Evolutionary conservation across 2,888 invertebrate genomes (phyloP).

Genomic region (Cistogaster globosa): DNA sequence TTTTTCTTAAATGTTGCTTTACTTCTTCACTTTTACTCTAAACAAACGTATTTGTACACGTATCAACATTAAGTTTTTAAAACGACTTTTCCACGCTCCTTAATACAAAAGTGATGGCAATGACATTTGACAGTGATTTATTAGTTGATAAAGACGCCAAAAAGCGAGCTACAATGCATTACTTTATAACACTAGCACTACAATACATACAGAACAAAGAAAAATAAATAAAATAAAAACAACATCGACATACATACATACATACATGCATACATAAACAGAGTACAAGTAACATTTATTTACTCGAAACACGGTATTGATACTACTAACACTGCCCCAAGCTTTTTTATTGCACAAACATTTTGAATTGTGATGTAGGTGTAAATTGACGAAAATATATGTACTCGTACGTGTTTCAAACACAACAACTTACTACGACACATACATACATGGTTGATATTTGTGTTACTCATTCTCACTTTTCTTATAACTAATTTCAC

Average conservation of each 20-base stretch:
- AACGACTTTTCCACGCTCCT: slow-evolving; percentile 63
- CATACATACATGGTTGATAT: too few relatives aligned
- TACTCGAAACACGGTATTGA: slow-evolving; percentile 29
- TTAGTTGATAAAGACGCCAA: slow-evolving; percentile 79
- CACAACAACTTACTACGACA: too few relatives aligned
- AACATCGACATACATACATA: neutral
- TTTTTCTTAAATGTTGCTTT: slow-evolving; percentile 19
- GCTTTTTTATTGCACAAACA: neutral
- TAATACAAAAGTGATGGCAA: slow-evolving; percentile 77
- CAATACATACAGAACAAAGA: neutral
- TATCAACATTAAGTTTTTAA: slow-evolving; percentile 63
- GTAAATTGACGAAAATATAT: too few relatives aligned
- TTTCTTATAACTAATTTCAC: slow-evolving; percentile 33
- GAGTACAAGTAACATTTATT: slow-evolving; percentile 60
- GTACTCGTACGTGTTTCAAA: too few relatives aligned
- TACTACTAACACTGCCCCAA: slow-evolving; percentile 23
- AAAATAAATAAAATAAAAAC: neutral
- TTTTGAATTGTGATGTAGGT: too few relatives aligned
- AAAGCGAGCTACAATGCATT: slow-evolving; percentile 76
- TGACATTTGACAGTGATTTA: slow-evolving; percentile 83
- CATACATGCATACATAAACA: slow-evolving; percentile 12
- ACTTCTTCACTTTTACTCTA: slow-evolving; percentile 47
- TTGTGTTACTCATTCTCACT: slow-evolving; percentile 28
- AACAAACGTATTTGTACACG: slow-evolving; percentile 43
- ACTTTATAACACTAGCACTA: slow-evolving; percentile 68